phyloP scores from a whole-genome alignment of 1,140 invertebrate species.

The Parapsyche elsis region DNA sequence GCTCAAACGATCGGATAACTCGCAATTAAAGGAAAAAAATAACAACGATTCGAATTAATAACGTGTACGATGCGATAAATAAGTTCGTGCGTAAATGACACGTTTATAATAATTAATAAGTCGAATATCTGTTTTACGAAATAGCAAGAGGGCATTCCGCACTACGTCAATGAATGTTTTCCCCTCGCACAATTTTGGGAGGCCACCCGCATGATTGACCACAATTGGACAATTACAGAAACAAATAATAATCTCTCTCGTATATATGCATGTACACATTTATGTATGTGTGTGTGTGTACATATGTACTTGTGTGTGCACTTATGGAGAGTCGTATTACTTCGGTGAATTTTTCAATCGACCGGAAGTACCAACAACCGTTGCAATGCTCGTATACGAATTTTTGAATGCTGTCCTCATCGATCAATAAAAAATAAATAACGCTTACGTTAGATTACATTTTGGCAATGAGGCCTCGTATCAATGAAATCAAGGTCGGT shows the following conservation, averaged over 20 bases:
- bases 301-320: not conserved
- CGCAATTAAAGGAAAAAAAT: not conserved
- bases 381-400: not conserved
- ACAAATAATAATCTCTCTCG: not conserved
- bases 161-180: slow-evolving; percentile 5
- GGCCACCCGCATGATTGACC: slow-evolving; percentile 33
- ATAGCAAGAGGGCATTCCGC: slow-evolving; percentile 6
- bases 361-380: not conserved
- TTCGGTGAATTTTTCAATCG: not conserved
- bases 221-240: slow-evolving; percentile 38
- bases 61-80: not conserved
- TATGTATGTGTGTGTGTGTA: not conserved
- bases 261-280: not conserved
- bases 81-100: not conserved
- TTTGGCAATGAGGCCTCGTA: not conserved
- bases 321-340: not conserved
- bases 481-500: slow-evolving; percentile 21
- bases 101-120: not conserved
- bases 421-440: not conserved
- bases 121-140: not conserved
- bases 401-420: not conserved
- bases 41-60: too few species aligned
- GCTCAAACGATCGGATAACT: too few species aligned
- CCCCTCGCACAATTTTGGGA: slow-evolving; percentile 29
- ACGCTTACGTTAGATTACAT: not conserved